Conservation (phyloP, 2,113 vertebrate genomes). For the Ceyx melanurus region DNA sequence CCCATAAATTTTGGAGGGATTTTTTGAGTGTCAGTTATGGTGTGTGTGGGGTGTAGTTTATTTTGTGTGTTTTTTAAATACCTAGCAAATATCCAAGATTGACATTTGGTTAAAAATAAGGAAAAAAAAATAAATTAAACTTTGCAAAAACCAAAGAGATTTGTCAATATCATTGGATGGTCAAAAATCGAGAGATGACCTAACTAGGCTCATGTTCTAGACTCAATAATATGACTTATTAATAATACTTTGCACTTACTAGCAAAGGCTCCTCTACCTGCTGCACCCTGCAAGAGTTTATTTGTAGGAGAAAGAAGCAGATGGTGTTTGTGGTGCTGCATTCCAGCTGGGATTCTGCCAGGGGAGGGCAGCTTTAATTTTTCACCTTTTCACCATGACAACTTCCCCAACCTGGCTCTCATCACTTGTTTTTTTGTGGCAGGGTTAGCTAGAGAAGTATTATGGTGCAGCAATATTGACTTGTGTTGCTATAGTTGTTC, state of each 20-base stretch:
- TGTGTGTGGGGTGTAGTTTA: too few species aligned
- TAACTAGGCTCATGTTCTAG: accelerated
- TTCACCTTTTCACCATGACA: slow-evolving; percentile 35
- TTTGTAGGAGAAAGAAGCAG: slow-evolving; percentile 38
- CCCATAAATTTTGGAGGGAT: not conserved
- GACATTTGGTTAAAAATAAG: not conserved
- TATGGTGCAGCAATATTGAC: not conserved
- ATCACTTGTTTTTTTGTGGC: not conserved
- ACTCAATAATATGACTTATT: not conserved
- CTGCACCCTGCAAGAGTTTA: not conserved
- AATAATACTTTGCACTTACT: not conserved
- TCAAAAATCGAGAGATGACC: not conserved
- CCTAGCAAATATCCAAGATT: not conserved
- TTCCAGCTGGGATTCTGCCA: slow-evolving; percentile 53
- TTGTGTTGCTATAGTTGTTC: not conserved
- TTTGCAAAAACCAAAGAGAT: not conserved
- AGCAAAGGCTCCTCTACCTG: not conserved
- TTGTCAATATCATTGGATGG: not conserved
- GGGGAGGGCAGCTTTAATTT: slow-evolving; percentile 38
- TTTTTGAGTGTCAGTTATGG: not conserved
- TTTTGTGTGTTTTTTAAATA: not conserved
- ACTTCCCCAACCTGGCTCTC: not conserved
- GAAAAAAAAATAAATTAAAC: not conserved
- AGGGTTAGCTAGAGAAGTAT: not conserved
- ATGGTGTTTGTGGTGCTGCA: slow-evolving; percentile 30